Percentiles rank a stretch among this genome's conserved stretches.
phyloP scores from a whole-genome alignment of 1,140 invertebrate species.

The Drosophila neocordata region DNA sequence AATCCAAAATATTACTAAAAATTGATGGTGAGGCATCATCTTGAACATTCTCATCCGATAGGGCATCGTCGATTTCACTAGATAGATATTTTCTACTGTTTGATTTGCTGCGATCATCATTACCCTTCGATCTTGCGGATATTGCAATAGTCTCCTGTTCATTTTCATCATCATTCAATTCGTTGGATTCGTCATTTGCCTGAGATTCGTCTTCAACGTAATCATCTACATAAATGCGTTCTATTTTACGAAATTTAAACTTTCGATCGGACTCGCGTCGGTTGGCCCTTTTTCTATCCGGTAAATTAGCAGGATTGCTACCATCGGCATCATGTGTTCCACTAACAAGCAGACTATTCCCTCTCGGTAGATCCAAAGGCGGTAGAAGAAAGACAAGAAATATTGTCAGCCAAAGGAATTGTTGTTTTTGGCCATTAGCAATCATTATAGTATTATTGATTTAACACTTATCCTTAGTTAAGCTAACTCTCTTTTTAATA shows the following conservation, averaged over 20 bases:
- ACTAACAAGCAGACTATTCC: neutral
- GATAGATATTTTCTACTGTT: neutral
- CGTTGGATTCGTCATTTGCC: neutral
- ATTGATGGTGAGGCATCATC: constrained; percentile 17
- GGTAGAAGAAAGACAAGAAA: constrained; percentile 23
- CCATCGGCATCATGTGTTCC: neutral
- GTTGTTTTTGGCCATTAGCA: too few relatives aligned
- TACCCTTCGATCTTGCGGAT: neutral
- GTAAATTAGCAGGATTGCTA: neutral
- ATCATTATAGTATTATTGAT: neutral
- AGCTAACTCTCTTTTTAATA: neutral
- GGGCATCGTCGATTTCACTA: neutral
- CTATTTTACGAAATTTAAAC: constrained; percentile 69
- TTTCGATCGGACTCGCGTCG: constrained; percentile 42
- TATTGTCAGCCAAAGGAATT: constrained; percentile 7
- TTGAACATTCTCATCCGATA: neutral
- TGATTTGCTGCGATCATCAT: neutral
- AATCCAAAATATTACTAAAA: constrained; percentile 15
- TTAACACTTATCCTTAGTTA: neutral
- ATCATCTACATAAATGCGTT: constrained; percentile 46
- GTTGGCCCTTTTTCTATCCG: constrained; percentile 6
- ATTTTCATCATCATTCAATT: constrained; percentile 1
- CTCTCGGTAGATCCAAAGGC: constrained; percentile 6
- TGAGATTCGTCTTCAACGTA: constrained; percentile 23
- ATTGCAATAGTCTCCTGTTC: constrained; percentile 14